phyloP scores from a whole-genome alignment of 2,113 vertebrate species.

The Aramus guarauna region DNA sequence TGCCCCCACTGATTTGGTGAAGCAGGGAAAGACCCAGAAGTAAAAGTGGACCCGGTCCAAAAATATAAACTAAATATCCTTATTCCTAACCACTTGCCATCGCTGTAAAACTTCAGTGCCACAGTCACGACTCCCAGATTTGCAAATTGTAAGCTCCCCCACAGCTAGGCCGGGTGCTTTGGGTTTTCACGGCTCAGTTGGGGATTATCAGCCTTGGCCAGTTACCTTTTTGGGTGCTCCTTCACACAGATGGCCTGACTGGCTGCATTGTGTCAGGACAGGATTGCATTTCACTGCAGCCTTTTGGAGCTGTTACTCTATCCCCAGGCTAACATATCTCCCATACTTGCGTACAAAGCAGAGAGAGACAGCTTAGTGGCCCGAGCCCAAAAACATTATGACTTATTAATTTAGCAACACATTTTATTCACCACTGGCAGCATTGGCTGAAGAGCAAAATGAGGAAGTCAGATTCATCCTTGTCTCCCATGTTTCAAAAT shows the following conservation, averaged over 20 bases:
- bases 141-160: not conserved
- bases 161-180: not conserved
- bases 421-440: not conserved
- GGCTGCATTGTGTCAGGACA: not conserved
- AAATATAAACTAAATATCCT: not conserved
- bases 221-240: constrained; percentile 20
- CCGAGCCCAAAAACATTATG: not conserved
- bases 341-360: not conserved
- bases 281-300: constrained; percentile 12
- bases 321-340: constrained; percentile 15
- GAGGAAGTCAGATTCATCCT: not conserved
- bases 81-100: not conserved
- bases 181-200: not conserved
- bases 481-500: not conserved
- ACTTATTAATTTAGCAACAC: constrained; percentile 11
- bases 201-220: not conserved
- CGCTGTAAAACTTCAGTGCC: not conserved
- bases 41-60: not conserved
- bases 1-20: fast-evolving
- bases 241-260: not conserved
- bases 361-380: not conserved
- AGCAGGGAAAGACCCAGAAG: not conserved
- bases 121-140: not conserved
- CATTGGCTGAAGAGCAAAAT: not conserved
- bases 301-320: constrained; percentile 24